Conservation (phyloP, 2,113 vertebrate genomes). For the Marmota monax region DNA sequence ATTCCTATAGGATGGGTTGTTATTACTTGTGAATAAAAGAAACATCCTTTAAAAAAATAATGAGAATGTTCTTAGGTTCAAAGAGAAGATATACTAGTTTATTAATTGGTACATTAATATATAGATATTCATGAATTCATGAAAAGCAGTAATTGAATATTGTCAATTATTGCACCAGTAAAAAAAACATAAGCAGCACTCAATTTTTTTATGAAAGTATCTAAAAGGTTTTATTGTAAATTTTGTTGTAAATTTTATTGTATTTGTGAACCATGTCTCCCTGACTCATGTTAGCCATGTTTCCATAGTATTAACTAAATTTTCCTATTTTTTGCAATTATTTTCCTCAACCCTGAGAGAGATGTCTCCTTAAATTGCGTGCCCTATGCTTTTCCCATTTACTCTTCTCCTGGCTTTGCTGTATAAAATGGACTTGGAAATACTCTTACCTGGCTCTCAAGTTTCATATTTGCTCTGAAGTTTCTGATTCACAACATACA, state of each 20-base stretch:
- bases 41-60: conserved; percentile 61
- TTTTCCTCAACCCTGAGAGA: neutral
- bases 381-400: neutral
- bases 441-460: neutral
- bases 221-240: neutral
- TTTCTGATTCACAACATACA: neutral
- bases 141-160: conserved; percentile 73
- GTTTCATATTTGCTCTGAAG: neutral
- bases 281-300: conserved; percentile 78
- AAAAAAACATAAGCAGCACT: conserved; percentile 54
- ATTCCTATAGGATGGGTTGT: conserved; percentile 76
- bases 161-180: conserved; percentile 64
- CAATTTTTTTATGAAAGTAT: conserved; percentile 67
- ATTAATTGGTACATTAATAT: conserved; percentile 85
- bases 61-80: conserved; percentile 78
- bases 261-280: conserved; percentile 43
- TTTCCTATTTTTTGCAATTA: conserved; percentile 59
- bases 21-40: conserved; percentile 77
- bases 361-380: neutral
- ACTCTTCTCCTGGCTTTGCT: neutral
- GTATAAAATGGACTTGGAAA: neutral
- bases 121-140: conserved; percentile 76
- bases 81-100: conserved; percentile 85
- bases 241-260: neutral
- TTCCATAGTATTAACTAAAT: conserved; percentile 52